Conservation (phyloP, 2,888 invertebrate genomes). For the Brenthis hecate region DNA sequence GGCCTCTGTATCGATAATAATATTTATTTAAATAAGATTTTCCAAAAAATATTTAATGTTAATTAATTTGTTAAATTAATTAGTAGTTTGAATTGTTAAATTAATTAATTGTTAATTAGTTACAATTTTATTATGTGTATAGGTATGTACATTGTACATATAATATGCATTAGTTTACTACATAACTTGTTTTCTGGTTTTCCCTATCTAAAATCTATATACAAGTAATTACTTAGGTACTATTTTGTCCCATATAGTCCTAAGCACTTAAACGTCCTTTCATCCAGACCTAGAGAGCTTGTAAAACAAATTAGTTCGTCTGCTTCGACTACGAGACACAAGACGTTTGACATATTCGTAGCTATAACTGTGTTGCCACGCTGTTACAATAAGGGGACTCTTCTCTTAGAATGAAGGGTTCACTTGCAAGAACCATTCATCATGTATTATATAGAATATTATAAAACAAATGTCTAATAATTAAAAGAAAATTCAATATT, state of each 20-base stretch:
- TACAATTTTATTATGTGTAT: no score
- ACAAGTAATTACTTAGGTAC: neutral
- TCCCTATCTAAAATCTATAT: neutral
- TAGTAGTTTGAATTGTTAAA: no score
- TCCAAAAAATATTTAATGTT: no score
- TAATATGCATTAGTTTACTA: no score
- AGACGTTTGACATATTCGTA: conserved; percentile 17
- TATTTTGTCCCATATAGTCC: neutral
- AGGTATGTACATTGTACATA: no score
- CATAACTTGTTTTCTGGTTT: no score
- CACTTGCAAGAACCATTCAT: conserved; percentile 14
- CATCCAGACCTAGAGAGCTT: neutral
- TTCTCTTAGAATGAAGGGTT: conserved; percentile 14
- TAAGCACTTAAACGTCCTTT: conserved; percentile 12
- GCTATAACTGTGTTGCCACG: conserved; percentile 3
- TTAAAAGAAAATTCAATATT: no score
- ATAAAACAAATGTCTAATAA: neutral
- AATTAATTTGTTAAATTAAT: no score
- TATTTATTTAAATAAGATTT: no score
- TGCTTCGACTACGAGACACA: conserved; percentile 15
- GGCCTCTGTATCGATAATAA: no score
- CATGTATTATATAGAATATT: neutral
- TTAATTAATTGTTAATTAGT: no score
- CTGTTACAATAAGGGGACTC: conserved; percentile 10
- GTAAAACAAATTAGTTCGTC: conserved; percentile 17